Evolutionary conservation across 2,113 vertebrate species (phyloP).

Genomic region (Hyaena hyaena): DNA sequence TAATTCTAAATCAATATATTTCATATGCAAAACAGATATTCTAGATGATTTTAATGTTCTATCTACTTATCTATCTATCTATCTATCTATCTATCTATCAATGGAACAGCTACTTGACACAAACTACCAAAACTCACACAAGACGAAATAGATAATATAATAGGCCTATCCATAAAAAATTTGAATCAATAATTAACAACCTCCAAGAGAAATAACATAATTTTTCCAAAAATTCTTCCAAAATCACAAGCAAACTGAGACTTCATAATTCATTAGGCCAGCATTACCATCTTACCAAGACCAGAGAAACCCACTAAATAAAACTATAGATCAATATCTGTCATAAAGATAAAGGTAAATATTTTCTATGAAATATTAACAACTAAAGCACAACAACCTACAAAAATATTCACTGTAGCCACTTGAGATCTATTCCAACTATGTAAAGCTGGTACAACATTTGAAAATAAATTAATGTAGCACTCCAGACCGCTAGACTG

Average conservation of each 20-base stretch:
- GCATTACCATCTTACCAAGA: neutral
- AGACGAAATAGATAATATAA: neutral
- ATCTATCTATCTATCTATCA: no score
- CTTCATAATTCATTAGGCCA: neutral
- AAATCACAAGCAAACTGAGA: neutral
- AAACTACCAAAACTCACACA: neutral
- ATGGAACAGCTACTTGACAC: neutral
- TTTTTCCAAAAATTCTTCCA: neutral
- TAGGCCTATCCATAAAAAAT: neutral
- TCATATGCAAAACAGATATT: neutral
- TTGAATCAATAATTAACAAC: neutral
- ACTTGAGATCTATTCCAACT: neutral
- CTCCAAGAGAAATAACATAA: neutral
- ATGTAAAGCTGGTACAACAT: neutral
- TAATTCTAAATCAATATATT: slow-evolving; percentile 21
- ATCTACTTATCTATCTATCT: neutral
- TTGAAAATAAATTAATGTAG: slow-evolving; percentile 20
- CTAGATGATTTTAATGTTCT: neutral
- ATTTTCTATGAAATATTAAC: neutral
- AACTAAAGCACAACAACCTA: neutral
- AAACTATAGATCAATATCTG: neutral
- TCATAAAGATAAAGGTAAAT: neutral
- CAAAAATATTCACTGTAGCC: neutral
- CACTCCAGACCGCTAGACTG: neutral
- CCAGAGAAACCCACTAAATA: neutral